Evolutionary conservation across 2,888 invertebrate genomes (phyloP).

Genomic region (Morinoia aosen): DNA sequence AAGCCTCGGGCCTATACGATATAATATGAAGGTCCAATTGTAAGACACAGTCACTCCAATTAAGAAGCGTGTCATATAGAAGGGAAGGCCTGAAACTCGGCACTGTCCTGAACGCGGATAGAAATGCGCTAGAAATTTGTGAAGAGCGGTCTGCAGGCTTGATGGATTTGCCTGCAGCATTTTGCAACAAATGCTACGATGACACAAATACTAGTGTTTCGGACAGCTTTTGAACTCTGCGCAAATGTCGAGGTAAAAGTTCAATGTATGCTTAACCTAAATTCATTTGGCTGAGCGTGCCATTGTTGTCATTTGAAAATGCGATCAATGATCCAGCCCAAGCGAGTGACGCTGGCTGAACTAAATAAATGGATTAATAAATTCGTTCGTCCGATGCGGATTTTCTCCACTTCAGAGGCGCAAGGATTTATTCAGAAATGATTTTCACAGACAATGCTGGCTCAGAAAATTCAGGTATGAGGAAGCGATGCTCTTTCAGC

Average conservation of each 20-base stretch:
- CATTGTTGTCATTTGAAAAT: no score
- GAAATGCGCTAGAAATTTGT: background rate
- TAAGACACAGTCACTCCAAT: slow-evolving; percentile 23
- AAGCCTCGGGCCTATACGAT: background rate
- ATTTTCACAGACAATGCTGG: no score
- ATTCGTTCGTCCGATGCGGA: no score
- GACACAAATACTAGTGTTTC: background rate
- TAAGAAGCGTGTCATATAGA: slow-evolving; percentile 14
- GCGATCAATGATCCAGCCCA: no score
- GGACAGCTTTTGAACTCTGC: background rate
- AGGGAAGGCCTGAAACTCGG: background rate
- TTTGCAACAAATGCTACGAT: background rate
- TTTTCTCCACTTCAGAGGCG: no score
- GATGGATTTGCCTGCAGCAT: background rate
- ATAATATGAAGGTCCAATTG: slow-evolving; percentile 36
- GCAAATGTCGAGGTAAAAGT: background rate
- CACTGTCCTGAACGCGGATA: background rate
- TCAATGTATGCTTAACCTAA: background rate
- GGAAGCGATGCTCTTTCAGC: no score
- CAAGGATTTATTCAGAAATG: no score
- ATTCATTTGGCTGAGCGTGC: background rate
- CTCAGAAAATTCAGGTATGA: no score
- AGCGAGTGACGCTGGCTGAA: no score
- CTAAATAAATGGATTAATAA: no score
- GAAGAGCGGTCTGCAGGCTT: background rate